Conservation (phyloP, 2,113 vertebrate genomes). For the Nasalis larvatus region DNA sequence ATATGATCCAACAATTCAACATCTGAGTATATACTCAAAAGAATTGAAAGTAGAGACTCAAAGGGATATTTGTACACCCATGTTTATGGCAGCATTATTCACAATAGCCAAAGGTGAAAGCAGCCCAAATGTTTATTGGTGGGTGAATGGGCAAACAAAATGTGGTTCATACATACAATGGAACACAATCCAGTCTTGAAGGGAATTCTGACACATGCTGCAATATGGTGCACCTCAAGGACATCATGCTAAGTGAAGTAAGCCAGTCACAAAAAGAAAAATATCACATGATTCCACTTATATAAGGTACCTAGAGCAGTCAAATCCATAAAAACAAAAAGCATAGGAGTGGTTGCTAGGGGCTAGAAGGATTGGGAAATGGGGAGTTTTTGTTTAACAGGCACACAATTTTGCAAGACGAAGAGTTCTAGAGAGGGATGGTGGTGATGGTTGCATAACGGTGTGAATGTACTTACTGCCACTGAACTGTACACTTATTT, state of each 20-base stretch:
- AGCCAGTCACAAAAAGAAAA: neutral
- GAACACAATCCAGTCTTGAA: neutral
- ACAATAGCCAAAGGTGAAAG: neutral
- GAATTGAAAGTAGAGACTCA: neutral
- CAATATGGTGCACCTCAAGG: neutral
- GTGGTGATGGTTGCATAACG: neutral
- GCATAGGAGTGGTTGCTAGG: neutral
- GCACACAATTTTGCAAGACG: neutral
- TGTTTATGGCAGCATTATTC: neutral
- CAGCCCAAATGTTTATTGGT: neutral
- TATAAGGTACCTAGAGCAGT: neutral
- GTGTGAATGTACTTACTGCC: neutral
- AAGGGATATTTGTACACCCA: neutral
- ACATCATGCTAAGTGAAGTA: neutral
- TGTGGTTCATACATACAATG: no score
- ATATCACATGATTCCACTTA: neutral
- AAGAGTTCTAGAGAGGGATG: neutral
- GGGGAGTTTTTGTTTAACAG: neutral
- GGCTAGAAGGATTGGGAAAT: neutral
- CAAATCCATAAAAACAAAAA: neutral
- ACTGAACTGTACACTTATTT: no score
- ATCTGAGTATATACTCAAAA: neutral
- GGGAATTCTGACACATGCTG: neutral
- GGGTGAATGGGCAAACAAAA: neutral
- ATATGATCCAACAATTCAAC: neutral